These are phyloP conservation scores for Microcebus murinus DNA, from an alignment of 2,113 vertebrate genomes.

Conservation along the genomic window DNA sequence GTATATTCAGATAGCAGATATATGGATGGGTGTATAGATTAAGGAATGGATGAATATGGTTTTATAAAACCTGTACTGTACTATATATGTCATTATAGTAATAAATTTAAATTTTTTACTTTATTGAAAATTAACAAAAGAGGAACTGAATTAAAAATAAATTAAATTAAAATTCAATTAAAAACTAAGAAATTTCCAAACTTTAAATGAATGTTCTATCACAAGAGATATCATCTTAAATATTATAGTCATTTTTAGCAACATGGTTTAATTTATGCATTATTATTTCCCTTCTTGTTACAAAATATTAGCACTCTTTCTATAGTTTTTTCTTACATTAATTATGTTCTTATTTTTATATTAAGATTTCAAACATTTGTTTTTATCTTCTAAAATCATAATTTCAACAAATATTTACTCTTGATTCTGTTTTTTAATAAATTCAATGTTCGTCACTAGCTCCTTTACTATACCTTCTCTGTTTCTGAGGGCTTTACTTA, in stretches of 20 bases:
- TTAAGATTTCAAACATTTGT: not conserved
- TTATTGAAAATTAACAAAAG: not conserved
- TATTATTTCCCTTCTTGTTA: not conserved
- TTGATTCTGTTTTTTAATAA: not conserved
- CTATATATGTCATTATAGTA: not conserved
- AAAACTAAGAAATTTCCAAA: conserved; percentile 11
- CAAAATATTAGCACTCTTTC: not conserved
- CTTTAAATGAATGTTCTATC: not conserved
- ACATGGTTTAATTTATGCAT: not conserved
- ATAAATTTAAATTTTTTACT: conserved; percentile 3
- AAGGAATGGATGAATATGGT: not conserved
- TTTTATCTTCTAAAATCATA: not conserved
- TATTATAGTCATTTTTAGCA: not conserved
- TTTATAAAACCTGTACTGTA: not conserved
- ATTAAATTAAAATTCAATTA: not conserved
- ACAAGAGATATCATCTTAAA: not conserved
- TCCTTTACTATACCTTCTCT: not conserved
- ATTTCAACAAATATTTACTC: not conserved
- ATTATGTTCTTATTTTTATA: not conserved
- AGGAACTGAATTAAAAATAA: conserved; percentile 17
- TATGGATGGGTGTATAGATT: not conserved
- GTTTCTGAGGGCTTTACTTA: not conserved
- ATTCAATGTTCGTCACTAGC: not conserved
- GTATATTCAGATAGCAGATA: not conserved
- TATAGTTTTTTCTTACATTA: not conserved